Evolutionary conservation across 2,888 invertebrate genomes (phyloP).

Genomic region (Andrena haemorrhoa): DNA sequence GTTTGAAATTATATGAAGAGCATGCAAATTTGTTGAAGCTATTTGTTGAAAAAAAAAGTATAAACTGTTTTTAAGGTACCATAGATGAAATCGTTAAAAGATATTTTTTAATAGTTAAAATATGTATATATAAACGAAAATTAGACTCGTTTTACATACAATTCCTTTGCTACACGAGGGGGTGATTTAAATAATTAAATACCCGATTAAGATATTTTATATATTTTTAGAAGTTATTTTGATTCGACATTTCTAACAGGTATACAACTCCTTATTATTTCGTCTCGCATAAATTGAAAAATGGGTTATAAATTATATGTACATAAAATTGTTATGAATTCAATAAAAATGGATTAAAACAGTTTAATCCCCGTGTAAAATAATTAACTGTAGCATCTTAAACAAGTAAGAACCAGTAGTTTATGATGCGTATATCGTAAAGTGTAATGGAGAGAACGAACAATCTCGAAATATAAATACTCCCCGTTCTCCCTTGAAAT

Average conservation of each 20-base stretch:
- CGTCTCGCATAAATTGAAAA: constrained; percentile 43
- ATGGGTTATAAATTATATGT: constrained; percentile 55
- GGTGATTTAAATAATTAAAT: constrained; percentile 39
- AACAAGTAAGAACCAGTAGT: background rate
- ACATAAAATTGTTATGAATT: constrained; percentile 57
- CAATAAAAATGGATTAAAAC: constrained; percentile 44
- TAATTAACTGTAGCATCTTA: constrained; percentile 17
- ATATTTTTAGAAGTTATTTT: constrained; percentile 55
- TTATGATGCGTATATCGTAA: constrained; percentile 1
- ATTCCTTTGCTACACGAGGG: constrained; percentile 43
- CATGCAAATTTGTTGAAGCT: constrained; percentile 43
- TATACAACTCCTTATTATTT: constrained; percentile 46
- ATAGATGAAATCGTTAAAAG: constrained; percentile 49
- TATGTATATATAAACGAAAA: constrained; percentile 52
- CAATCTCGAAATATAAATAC: background rate
- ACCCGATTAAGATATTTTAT: constrained; percentile 35
- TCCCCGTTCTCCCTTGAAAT: background rate
- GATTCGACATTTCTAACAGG: constrained; percentile 41
- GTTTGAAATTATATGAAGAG: constrained; percentile 82
- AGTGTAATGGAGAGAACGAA: background rate
- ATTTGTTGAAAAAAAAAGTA: constrained; percentile 41
- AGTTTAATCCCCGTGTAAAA: constrained; percentile 43
- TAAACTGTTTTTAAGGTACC: constrained; percentile 42
- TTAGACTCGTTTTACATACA: constrained; percentile 33
- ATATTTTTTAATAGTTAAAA: constrained; percentile 58